phyloP scores from a whole-genome alignment of 2,113 vertebrate genomes.

The Penelope pileata region DNA sequence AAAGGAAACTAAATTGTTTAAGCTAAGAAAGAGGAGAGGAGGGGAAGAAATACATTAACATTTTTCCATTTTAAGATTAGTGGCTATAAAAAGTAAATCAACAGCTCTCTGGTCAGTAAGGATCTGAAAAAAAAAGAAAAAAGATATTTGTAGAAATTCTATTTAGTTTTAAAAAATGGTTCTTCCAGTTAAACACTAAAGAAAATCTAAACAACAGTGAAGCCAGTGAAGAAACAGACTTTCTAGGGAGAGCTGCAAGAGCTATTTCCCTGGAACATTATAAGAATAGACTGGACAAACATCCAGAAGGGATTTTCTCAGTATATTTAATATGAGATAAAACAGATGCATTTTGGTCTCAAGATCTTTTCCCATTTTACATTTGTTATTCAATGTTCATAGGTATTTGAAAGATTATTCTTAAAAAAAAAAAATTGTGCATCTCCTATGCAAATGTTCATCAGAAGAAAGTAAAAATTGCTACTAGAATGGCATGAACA shows the following conservation, averaged over 20 bases:
- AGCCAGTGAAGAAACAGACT: neutral
- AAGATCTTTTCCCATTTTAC: neutral
- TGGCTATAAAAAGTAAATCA: neutral
- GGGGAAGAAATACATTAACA: neutral
- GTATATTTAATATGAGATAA: neutral
- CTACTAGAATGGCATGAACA: neutral
- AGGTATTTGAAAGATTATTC: neutral
- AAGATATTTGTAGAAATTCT: neutral
- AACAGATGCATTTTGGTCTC: neutral
- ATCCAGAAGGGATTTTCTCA: neutral
- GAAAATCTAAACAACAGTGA: neutral
- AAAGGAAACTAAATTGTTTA: neutral
- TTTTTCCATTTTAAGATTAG: neutral
- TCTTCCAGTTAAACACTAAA: neutral
- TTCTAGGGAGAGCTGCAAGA: neutral
- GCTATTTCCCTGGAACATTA: neutral
- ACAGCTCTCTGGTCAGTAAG: neutral
- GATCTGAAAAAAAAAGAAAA: neutral
- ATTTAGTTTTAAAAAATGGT: neutral
- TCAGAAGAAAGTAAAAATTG: neutral
- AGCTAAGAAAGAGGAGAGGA: neutral
- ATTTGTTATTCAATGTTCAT: neutral
- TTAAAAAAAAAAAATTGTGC: neutral
- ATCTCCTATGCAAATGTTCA: neutral
- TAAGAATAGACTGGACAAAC: constrained; percentile 16